Evolutionary conservation across 1,140 invertebrate genomes (phyloP), one percentile per base, ranked within the genome.

Genomic region (Leptestheria dahalacensis): DNA sequence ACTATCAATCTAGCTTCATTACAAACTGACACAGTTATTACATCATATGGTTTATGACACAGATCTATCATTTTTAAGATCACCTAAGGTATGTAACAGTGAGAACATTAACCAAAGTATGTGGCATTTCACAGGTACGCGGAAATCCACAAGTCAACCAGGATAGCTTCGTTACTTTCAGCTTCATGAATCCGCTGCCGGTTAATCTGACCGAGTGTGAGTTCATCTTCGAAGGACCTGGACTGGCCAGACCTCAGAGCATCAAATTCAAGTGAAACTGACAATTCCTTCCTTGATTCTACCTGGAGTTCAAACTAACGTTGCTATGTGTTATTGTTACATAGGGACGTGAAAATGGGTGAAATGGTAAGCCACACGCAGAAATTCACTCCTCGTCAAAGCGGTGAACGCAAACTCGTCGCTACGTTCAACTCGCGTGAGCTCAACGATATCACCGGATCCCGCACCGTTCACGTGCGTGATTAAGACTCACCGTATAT

Each of bases 181-280:
- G 78, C 11, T 85, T 88, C 64, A 74, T 71, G 57, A 88, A 88
- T 71, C 84, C 85, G 0, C 66, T 88, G 60, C 77, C 80, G 21
- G 73, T 70, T 3, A 61, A 63, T 0, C 66, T 88, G 23, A 81
- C 81, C 0, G 73, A 79, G 1, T 83, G 83, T 64, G 75, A 76
- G 60, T 80, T 86, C 66, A 77, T 80, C 53, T 74, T 85, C 60
- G 82, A 83, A 57, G 82, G 82, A 1, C 79, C 83, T 0, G 82
- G 81, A 1, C 69, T 85, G 1, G 73, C 74, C 0, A 76, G 76
- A 62, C 79, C 79, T 55, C 74, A 78, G 59, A 74, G 74, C 1
- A 64, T 83, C 1, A 64, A 70, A 15, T 77, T 76, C 55, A 69
- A 74, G 48, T 78, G 48, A 56, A 41, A 41, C 6, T 41, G 6